Conservation (phyloP, 2,888 invertebrate genomes). For the Seira ritae region DNA sequence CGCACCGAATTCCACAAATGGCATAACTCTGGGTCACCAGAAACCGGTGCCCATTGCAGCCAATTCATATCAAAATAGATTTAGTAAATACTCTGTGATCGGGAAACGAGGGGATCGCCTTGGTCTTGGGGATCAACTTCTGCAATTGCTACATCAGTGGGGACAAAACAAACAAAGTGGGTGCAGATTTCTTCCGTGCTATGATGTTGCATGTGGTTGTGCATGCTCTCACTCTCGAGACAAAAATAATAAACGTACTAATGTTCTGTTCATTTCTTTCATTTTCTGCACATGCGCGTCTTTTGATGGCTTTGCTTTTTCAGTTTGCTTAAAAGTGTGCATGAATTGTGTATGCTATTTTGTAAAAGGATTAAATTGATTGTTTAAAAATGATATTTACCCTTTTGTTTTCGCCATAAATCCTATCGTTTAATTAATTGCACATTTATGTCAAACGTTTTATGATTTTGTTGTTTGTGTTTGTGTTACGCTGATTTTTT, state of each 20-base stretch:
- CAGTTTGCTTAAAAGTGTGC: conserved; percentile 22
- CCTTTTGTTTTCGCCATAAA: not conserved
- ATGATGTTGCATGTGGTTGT: conserved; percentile 66
- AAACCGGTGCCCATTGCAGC: conserved; percentile 38
- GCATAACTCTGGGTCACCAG: conserved; percentile 44
- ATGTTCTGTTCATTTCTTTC: conserved; percentile 35
- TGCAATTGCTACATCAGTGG: conserved; percentile 72
- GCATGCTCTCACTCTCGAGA: conserved; percentile 60
- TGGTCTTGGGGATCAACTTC: conserved; percentile 73
- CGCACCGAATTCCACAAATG: conserved; percentile 32
- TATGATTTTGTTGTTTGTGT: conserved; percentile 33
- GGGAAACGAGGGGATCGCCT: conserved; percentile 65
- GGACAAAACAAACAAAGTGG: conserved; percentile 71
- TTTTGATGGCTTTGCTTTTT: conserved; percentile 24
- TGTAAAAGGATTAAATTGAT: conserved; percentile 19
- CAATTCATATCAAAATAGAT: conserved; percentile 47
- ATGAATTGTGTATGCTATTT: conserved; percentile 5
- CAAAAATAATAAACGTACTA: conserved; percentile 60
- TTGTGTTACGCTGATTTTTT: conserved; percentile 61
- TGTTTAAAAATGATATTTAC: not conserved
- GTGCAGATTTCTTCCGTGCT: conserved; percentile 64
- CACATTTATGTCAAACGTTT: no score
- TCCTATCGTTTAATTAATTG: no score
- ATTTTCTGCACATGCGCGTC: conserved; percentile 24
- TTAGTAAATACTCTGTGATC: conserved; percentile 61